Base-by-base conservation (phyloP, 2,888 invertebrate species). In the Rapana venosa region DNA sequence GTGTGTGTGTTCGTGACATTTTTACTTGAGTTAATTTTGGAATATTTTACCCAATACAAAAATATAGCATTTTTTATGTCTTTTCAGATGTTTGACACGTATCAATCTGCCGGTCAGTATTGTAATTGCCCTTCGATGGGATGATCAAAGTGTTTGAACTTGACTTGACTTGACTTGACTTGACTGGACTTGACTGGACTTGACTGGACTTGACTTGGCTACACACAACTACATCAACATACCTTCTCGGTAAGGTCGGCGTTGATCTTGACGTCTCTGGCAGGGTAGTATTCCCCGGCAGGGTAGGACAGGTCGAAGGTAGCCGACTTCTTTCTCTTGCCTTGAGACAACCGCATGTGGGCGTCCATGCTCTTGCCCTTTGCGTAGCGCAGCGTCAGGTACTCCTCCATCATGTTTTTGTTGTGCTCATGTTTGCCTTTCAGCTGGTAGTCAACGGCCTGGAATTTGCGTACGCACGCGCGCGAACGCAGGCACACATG, bases 361-460 rank as follows among this genome's bases (percentile, higher is more conserved):
- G 84, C 84, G 35, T 90, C 90, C 11, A 90, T 58, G 61, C 86
- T 90, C 77, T 92, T 89, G 15, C 92, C 91, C 87, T 92, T 92
- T 26, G 56, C 91, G 88, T 91, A 91, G 77, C 91, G 79, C 30
- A 88, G 26, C 1, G 89, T 87, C 15, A 86, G 79, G 88, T 91
- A 91, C 0, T 90, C 89, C 56, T 92, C 92, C 66, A 90, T 35
- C n/a, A 22, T 58, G 6, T 85, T 30, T 58, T 88, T 88, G 74
- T 88, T 90, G 85, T 92, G 92, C 74, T 90, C 91, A 56, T 92
- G 92, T 61, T 91, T 92, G 15, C 92, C 92, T 58, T 91, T 91
- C 66, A 92, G 70, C 83, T 92, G 87, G 66, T 90, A 91, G 47
- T 92, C 92, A 26, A 92, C 61, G 36, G 61, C 81, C 91, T 91